A percentile compares a stretch with the other conserved stretches of the same genome.
phyloP scores from a whole-genome alignment of 2,797 vertebrate genomes.

The Lemur catta region DNA sequence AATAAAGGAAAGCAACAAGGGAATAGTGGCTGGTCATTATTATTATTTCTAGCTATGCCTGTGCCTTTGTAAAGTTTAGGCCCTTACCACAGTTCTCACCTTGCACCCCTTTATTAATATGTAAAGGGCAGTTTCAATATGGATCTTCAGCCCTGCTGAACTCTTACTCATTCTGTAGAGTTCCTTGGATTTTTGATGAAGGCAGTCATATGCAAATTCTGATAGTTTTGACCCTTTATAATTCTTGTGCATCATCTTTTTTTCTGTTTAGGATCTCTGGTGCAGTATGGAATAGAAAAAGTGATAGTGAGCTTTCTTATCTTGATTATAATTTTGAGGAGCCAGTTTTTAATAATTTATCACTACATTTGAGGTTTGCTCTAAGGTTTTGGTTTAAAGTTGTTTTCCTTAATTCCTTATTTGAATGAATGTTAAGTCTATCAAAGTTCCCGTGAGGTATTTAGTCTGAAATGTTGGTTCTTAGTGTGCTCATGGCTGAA shows the following conservation, averaged over 20 bases:
- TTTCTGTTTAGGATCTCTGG: background rate
- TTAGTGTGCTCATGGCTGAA: no score
- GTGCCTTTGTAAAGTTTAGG: no score
- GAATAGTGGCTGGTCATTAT: no score
- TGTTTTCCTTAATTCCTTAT: slow-evolving; percentile 14
- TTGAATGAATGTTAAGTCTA: slow-evolving; percentile 20
- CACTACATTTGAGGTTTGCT: background rate
- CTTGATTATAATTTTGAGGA: slow-evolving; percentile 16
- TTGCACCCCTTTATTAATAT: no score
- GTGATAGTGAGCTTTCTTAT: background rate
- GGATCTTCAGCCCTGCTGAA: background rate
- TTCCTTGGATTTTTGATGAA: slow-evolving; percentile 30
- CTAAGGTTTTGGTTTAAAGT: background rate
- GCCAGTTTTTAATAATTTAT: background rate
- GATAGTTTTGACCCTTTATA: background rate
- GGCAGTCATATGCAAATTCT: background rate
- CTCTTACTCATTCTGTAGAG: background rate
- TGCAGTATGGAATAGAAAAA: background rate
- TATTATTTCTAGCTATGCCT: no score
- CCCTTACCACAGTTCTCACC: no score
- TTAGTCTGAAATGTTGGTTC: no score
- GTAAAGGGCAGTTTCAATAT: no score
- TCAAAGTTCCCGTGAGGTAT: background rate
- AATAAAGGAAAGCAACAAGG: no score
- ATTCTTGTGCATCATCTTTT: background rate